These are phyloP conservation scores for Chionoecetes opilio DNA, from an alignment of 1,140 invertebrate species.

Conservation along the genomic window DNA sequence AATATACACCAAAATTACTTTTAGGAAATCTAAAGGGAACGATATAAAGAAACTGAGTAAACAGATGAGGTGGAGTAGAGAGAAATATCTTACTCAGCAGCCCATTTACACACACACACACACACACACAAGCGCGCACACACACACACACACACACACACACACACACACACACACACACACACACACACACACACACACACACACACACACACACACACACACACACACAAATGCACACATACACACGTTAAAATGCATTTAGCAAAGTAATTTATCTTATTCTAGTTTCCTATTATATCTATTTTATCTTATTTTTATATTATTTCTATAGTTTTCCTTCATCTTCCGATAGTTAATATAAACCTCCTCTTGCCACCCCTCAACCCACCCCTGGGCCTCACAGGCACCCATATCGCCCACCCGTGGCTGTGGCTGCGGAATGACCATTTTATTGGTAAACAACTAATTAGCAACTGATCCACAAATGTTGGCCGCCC, in stretches of 20 bases:
- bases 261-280: no score
- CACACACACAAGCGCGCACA: conserved; percentile 35
- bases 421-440: not conserved
- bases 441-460: not conserved
- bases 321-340: no score
- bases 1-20: no score
- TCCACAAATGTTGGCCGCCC: conserved; percentile 30
- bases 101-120: not conserved
- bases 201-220: conserved; percentile 25
- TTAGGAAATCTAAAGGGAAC: no score
- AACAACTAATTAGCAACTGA: conserved; percentile 50
- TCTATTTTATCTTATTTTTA: no score
- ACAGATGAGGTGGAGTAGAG: not conserved
- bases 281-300: no score
- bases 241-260: no score
- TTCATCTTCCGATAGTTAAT: no score
- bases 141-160: conserved; percentile 48
- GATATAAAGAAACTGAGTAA: not conserved
- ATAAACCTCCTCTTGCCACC: no score
- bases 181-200: conserved; percentile 35
- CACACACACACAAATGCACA: no score
- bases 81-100: no score
- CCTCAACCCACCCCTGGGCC: no score
- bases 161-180: conserved; percentile 48
- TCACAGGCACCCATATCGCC: not conserved